phyloP scores from a whole-genome alignment of 2,113 vertebrate genomes.

The Tetrao urogallus region DNA sequence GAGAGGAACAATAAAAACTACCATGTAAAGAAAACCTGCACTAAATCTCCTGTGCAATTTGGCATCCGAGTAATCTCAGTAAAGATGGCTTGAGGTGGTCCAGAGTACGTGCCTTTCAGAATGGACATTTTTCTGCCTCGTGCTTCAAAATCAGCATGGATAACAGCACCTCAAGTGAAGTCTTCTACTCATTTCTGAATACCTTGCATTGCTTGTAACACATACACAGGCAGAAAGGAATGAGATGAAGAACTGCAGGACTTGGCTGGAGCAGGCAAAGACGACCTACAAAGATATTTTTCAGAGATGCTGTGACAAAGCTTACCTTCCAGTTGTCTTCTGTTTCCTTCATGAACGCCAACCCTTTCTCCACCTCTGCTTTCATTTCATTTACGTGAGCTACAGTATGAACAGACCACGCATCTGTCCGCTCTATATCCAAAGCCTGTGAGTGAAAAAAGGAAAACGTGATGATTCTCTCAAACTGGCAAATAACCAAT shows the following conservation, averaged over 20 bases:
- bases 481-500: not conserved
- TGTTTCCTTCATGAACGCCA: slow-evolving; percentile 87
- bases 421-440: slow-evolving; percentile 81
- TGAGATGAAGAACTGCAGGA: not conserved
- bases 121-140: not conserved
- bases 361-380: slow-evolving; percentile 84
- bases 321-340: slow-evolving; percentile 92
- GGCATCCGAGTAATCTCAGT: not conserved
- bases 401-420: slow-evolving; percentile 89
- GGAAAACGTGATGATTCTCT: not conserved
- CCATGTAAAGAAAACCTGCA: not conserved
- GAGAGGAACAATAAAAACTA: not conserved
- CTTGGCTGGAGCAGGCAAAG: not conserved
- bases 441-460: slow-evolving; percentile 78
- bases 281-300: not conserved
- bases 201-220: not conserved
- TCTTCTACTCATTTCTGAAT: not conserved
- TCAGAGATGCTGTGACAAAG: not conserved
- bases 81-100: not conserved
- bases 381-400: slow-evolving; percentile 95
- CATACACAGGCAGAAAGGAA: not conserved
- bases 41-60: not conserved
- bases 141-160: not conserved
- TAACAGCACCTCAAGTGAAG: not conserved
- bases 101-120: not conserved